Evolutionary conservation across 2,113 vertebrate species (phyloP), one percentile per base, ranked within the genome.

Genomic region (Hippocampus barbouri): DNA sequence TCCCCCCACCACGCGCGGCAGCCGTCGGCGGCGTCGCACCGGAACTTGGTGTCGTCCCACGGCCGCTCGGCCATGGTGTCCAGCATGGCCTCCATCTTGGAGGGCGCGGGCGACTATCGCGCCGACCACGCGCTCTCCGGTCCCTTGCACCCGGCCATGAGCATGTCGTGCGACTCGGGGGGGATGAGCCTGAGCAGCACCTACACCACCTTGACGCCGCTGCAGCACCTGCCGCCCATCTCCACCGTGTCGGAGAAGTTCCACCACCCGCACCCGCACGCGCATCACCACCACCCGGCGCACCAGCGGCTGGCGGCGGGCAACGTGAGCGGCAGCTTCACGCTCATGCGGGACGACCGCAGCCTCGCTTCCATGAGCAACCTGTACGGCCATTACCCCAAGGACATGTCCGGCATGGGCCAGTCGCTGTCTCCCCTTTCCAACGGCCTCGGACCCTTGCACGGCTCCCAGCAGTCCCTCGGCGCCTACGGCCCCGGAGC

Each of bases 231-330:
- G 93, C 96, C 96, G 34, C 95, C 96, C 61, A 96, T 97, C 73
- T 95, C 96, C 73, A 96, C 96, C 25, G 96, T 97, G 21, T 95
- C 96, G 14, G 96, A 98, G 84, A 98, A 98, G 93, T 98, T 97
- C 90, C 96, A 96, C 86, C 96, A 94, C 66, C 95, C 95, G 60
- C 95, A 95, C 81, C 91, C 93, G 40, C 95, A 96, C 30, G 93
- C 95, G 80, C 96, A 94, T 56, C 94, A 96, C 57, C 94, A 96
- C 30, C 94, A 95, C 34, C 94, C 95, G 79, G 92, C 93, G 79
- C 96, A 97, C 85, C 95, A 96, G 91, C 95, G 96, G 77, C 88
- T 96, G 64, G 76, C 95, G 1, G 83, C 92, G 40, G 95, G 95
- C 68, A 96, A 95, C 86, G 96, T 98, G 63, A 95, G 95, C 87